Base-by-base conservation (phyloP, 2,797 vertebrate species). In the Ctenosaura bakeri region DNA sequence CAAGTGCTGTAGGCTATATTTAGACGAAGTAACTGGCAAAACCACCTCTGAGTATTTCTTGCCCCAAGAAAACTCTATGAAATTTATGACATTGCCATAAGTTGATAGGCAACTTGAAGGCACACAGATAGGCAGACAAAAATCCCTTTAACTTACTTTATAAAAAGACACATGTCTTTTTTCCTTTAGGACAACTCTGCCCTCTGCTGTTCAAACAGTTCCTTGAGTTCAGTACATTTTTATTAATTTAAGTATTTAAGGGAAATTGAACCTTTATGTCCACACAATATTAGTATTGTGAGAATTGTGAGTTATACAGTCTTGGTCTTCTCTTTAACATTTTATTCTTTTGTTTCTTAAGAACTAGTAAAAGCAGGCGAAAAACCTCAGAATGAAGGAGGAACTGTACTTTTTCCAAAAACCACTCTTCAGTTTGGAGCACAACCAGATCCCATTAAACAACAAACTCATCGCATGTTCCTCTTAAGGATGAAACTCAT, bases 381-480 rank as follows among this genome's bases (percentile, higher is more conserved):
- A 95, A 98, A 96, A 76, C 91, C 94, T 6, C 95, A 94, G 42
- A 38, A 85, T 80, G 95, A 97, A 85, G 98, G 98, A 89, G 97
- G 92, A 88, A 74, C 92, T 54, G 32, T 10, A 0, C 81, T 94
- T 56, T 98, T 98, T 98, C 71, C 98, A 98, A 79, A 94, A 95
- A 42, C 92, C 91, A 0, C 83, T 90, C 89, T 81, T 90, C 89
- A 79, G 2, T 90, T 96, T 91, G 94, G 94, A 77, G 46, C 90
- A 0, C 96, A 93, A 24, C 97, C 96, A 92, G 97, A 98, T 87
- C 96, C 96, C 0, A 83, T 98, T 81, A 98, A 97, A 90, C 98
- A 98, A 82, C 98, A 99, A 96, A 98, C 99, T 91, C 99, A 99
- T 95, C 97, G 98, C 35, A 99, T 99, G 99, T 99, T 99, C 94